Evolutionary conservation across 1,140 invertebrate species (phyloP).

Genomic region (Bombus terrestris): DNA sequence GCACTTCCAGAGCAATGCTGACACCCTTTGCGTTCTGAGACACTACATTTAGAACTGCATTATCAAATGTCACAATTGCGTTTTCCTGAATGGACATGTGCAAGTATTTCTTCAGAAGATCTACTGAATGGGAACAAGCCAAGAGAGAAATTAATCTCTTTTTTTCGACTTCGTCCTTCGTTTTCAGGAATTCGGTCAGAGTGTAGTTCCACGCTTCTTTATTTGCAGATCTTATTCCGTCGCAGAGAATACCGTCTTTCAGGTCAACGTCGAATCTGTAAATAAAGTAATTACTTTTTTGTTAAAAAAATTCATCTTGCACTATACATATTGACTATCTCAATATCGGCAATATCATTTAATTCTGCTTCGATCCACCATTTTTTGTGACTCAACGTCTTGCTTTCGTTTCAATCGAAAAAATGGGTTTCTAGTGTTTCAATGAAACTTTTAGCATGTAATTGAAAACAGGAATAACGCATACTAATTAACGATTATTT

Average conservation of each 20-base stretch:
- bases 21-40: slow-evolving; percentile 79
- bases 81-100: slow-evolving; percentile 9
- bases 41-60: slow-evolving; percentile 77
- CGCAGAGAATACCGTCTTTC: slow-evolving; percentile 84
- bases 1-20: slow-evolving; percentile 71
- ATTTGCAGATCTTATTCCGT: slow-evolving; percentile 86
- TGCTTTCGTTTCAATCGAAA: no score
- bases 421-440: no score
- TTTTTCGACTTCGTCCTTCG: slow-evolving; percentile 52
- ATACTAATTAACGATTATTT: no score
- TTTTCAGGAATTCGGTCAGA: slow-evolving; percentile 83
- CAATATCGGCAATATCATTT: no score
- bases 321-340: no score
- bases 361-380: no score
- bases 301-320: no score
- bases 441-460: no score
- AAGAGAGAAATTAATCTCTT: slow-evolving; percentile 11
- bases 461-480: no score
- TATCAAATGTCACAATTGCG: slow-evolving; percentile 63
- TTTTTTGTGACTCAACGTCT: no score
- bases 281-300: background rate
- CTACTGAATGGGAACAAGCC: slow-evolving; percentile 46
- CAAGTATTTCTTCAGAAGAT: slow-evolving; percentile 38
- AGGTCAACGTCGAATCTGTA: slow-evolving; percentile 83
- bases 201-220: slow-evolving; percentile 86